Conservation (phyloP, 2,797 vertebrate genomes). For the Cottoperca gobio region DNA sequence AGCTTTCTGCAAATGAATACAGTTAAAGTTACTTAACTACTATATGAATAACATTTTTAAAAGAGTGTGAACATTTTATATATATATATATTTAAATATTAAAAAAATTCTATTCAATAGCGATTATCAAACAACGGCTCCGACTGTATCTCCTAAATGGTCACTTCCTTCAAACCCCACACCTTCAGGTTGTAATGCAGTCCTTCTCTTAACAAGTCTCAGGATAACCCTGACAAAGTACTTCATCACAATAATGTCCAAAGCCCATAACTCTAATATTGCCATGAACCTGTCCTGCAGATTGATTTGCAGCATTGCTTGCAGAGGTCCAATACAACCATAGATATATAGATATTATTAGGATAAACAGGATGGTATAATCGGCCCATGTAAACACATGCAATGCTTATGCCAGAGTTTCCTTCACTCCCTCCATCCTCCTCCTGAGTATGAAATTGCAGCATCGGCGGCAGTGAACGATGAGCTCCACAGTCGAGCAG, state of each 20-base stretch:
- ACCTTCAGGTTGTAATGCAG: too few species aligned
- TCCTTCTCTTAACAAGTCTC: too few species aligned
- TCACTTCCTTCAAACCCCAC: too few species aligned
- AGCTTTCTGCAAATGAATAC: too few species aligned
- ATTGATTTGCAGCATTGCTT: constrained; percentile 1
- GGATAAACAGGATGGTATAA: neutral
- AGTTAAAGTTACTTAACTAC: too few species aligned
- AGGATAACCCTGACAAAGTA: too few species aligned
- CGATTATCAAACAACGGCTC: too few species aligned
- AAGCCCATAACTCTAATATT: neutral
- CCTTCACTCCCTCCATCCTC: neutral
- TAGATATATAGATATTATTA: neutral
- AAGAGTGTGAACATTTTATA: too few species aligned
- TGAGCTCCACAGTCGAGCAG: constrained; percentile 16
- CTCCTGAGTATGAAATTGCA: constrained; percentile 11
- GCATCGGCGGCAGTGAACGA: constrained; percentile 23
- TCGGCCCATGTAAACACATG: neutral
- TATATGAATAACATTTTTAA: too few species aligned
- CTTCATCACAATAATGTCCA: neutral
- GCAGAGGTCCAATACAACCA: neutral
- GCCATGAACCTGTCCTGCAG: neutral
- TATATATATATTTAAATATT: too few species aligned
- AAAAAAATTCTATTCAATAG: too few species aligned
- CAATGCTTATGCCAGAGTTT: neutral
- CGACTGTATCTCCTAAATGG: too few species aligned